Conservation (phyloP, 2,797 vertebrate genomes). For the Echeneis naucrates region DNA sequence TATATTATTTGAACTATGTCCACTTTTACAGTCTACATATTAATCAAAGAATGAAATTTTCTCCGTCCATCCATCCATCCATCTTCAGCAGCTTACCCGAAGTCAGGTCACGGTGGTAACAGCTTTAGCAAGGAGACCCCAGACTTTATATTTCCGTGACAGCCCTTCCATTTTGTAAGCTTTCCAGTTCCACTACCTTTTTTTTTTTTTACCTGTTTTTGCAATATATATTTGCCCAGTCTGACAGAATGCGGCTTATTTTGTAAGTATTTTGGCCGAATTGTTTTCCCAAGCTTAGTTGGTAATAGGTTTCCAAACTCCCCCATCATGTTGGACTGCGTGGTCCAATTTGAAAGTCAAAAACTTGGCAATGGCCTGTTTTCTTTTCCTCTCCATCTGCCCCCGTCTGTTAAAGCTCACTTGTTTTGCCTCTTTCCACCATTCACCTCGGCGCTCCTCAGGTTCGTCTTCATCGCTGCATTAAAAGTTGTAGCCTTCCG, state of each 20-base stretch:
- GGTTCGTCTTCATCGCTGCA: conserved; percentile 20
- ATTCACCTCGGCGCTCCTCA: conserved; percentile 34
- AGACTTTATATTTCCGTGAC: too few relatives aligned
- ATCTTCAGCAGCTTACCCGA: too few relatives aligned
- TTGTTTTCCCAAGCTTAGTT: conserved; percentile 51
- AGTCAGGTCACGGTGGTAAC: too few relatives aligned
- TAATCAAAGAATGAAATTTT: too few relatives aligned
- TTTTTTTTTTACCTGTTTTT: too few relatives aligned
- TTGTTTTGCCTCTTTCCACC: conserved; percentile 12
- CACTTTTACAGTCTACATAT: too few relatives aligned
- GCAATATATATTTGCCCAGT: conserved; percentile 36
- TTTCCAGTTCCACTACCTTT: conserved; percentile 23
- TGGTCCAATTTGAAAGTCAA: conserved; percentile 62
- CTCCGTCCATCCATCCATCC: too few relatives aligned
- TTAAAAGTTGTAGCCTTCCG: not conserved
- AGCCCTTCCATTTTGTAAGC: not conserved
- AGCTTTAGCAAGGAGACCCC: too few relatives aligned
- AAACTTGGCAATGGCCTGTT: conserved; percentile 50
- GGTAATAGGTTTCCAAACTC: conserved; percentile 63
- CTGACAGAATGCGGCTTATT: conserved; percentile 48
- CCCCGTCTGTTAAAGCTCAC: conserved; percentile 40
- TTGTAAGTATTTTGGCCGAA: conserved; percentile 41
- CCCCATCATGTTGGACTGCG: conserved; percentile 35
- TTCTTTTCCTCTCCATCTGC: conserved; percentile 53
- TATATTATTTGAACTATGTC: too few relatives aligned